Evolutionary conservation across 2,797 vertebrate genomes (phyloP).

Genomic region (Mormyrus proboscirostris): DNA sequence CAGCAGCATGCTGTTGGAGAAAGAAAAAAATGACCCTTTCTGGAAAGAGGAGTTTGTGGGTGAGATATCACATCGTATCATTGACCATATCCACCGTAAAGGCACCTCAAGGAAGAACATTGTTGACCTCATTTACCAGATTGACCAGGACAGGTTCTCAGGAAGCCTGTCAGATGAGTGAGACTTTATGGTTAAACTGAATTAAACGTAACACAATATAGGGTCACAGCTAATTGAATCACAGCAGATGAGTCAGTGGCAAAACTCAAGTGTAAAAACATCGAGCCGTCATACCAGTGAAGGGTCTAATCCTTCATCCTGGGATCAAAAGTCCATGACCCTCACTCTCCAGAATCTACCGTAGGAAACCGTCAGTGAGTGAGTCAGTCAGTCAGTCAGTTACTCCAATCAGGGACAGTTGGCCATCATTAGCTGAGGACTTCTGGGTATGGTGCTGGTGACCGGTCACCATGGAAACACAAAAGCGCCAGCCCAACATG

Average conservation of each 20-base stretch:
- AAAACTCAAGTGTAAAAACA: neutral
- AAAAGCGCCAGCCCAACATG: neutral
- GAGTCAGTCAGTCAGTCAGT: too few species aligned
- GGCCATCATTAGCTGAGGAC: neutral
- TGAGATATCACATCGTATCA: neutral
- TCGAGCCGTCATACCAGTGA: neutral
- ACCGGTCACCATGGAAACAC: conserved; percentile 1
- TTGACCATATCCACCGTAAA: neutral
- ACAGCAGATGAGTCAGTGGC: neutral
- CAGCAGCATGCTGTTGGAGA: neutral
- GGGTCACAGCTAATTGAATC: neutral
- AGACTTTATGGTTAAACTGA: neutral
- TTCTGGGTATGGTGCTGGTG: neutral
- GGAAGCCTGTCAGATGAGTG: neutral
- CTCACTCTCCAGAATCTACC: neutral
- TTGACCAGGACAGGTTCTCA: neutral
- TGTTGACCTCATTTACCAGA: neutral
- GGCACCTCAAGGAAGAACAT: neutral
- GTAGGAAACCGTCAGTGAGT: neutral
- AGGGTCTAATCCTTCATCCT: neutral
- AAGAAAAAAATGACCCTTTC: neutral
- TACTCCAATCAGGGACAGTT: neutral
- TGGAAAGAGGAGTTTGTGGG: neutral
- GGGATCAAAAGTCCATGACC: neutral
- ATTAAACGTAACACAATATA: neutral